These are phyloP conservation scores for Drusus annulatus DNA, from an alignment of 1,140 invertebrate species.

Conservation along the genomic window DNA sequence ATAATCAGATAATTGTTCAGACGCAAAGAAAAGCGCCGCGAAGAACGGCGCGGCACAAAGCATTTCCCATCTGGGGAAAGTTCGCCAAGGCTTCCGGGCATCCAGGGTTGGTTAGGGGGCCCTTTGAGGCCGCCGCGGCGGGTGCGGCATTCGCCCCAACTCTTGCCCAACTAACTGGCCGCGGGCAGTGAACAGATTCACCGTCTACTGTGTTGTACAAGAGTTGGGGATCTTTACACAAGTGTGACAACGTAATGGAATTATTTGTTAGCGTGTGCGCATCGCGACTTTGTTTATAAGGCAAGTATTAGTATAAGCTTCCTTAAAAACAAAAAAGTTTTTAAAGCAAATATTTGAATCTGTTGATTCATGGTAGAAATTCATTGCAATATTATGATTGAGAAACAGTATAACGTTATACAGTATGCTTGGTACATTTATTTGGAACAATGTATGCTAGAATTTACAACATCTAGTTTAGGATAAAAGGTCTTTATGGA, in stretches of 20 bases:
- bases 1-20: slow-evolving; percentile 11
- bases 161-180: neutral
- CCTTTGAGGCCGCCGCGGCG: neutral
- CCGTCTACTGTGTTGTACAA: neutral
- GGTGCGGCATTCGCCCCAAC: neutral
- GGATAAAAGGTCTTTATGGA: too few species aligned
- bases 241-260: neutral
- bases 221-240: neutral
- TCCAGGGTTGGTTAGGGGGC: neutral
- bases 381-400: too few species aligned
- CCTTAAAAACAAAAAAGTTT: too few species aligned
- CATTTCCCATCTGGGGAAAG: slow-evolving; percentile 10
- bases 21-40: neutral
- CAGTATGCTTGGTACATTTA: too few species aligned
- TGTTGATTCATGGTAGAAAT: too few species aligned
- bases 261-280: neutral
- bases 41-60: neutral
- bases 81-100: slow-evolving; percentile 14
- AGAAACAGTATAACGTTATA: too few species aligned
- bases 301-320: too few species aligned
- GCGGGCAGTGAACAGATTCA: neutral
- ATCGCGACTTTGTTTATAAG: too few species aligned
- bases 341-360: too few species aligned
- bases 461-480: too few species aligned
- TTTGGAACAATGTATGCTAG: too few species aligned